These are phyloP conservation scores for Empidonax traillii DNA, from an alignment of 2,113 vertebrate genomes.

Conservation along the genomic window DNA sequence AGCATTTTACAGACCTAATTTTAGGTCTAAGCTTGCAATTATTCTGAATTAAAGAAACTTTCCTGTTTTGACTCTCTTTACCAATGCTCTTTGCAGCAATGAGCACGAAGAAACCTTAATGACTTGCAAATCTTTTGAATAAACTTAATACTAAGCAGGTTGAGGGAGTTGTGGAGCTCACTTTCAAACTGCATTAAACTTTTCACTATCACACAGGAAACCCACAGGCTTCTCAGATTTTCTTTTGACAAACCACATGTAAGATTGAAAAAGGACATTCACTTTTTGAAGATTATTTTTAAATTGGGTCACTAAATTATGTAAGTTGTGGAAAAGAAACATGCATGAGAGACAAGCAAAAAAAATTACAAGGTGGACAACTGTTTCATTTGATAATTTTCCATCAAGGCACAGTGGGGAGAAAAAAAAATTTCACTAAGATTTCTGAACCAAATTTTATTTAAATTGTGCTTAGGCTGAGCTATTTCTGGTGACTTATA, in stretches of 20 bases:
- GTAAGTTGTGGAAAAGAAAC: background rate
- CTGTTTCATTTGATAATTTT: background rate
- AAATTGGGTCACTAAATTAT: background rate
- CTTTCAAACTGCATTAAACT: background rate
- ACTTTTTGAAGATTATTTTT: background rate
- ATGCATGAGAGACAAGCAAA: background rate
- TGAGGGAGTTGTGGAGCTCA: background rate
- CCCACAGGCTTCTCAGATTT: background rate
- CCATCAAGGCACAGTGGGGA: background rate
- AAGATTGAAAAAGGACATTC: background rate
- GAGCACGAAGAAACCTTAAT: background rate
- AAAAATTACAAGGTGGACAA: background rate
- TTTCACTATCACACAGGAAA: background rate
- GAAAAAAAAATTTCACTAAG: background rate
- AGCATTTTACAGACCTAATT: background rate
- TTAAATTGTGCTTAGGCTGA: background rate
- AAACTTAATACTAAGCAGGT: background rate
- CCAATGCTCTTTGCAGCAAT: fast-evolving
- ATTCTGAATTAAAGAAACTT: background rate
- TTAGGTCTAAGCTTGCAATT: background rate
- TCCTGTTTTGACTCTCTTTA: background rate
- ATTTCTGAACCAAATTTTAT: background rate
- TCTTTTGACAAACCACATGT: background rate
- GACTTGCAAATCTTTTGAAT: background rate
- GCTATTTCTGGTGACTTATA: background rate